Evolutionary conservation across 2,888 invertebrate genomes (phyloP), one percentile per base, ranked within the genome.

Genomic region (Platycheirus rosarum): DNA sequence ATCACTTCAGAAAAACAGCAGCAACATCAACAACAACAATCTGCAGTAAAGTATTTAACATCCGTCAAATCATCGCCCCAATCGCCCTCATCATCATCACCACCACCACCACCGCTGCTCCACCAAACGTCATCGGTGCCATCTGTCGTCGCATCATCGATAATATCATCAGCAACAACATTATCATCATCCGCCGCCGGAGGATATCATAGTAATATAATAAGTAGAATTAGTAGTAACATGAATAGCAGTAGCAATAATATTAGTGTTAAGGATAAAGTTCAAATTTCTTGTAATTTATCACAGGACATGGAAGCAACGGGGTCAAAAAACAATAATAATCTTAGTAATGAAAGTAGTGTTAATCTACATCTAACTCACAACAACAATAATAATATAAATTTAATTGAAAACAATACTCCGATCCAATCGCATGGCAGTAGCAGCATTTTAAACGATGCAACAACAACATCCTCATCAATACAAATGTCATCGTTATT

Each of bases 241-340:
- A 79, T 55, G 51, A 84, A 40, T 78, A 84, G 66, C 23, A 74
- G 26, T 78, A 84, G 65, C 40, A 63, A 74, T 75, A 76, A 35
- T 76, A 84, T 49, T 76, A 66, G 71, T 66, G 71, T 71, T 80
- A 84, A 80, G 80, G 75, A 84, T 80, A 84, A 86, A 85, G 85
- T 86, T 86, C 85, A 86, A 85, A 86, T 86, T 79, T 85, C 82
- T 85, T 85, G 85, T 86, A 85, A 78, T 84, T 84, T 84, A 84
- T 84, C 82, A 74, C 85, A 85, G 79, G 85, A 85, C 73, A 79
- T 71, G 76, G 79, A 85, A 85, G 85, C 75, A 84, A 85, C 79
- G 79, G 85, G 85, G 84, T 85, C 85, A 84, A 84, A 79, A 80
- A 85, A 84, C 78, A 78, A 78, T 84, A 84, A 84, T 84, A 84